Evolutionary conservation across 2,888 invertebrate species (phyloP).

Genomic region (Mystacides longicornis): DNA sequence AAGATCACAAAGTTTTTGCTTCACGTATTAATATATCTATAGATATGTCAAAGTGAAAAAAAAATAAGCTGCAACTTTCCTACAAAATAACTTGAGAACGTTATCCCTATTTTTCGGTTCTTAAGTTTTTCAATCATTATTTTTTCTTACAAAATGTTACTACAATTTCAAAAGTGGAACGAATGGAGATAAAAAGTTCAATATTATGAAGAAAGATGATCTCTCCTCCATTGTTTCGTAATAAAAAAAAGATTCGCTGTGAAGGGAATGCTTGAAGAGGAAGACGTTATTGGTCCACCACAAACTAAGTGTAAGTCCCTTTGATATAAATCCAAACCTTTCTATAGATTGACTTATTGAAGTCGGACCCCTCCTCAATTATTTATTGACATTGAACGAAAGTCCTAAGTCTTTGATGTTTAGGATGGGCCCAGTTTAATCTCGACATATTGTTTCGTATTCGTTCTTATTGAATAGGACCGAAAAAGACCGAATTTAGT

Average conservation of each 20-base stretch:
- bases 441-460: neutral
- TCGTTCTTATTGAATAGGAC: neutral
- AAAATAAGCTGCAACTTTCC: too few species aligned
- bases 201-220: neutral
- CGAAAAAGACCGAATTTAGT: neutral
- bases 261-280: too few species aligned
- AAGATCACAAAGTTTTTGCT: too few species aligned
- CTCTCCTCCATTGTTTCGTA: neutral
- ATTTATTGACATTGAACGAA: constrained; percentile 1
- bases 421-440: neutral
- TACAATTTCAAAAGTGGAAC: too few species aligned
- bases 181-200: too few species aligned
- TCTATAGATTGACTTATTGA: constrained; percentile 1
- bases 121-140: too few species aligned
- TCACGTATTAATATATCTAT: too few species aligned
- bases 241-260: neutral
- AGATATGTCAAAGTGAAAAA: too few species aligned
- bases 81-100: too few species aligned
- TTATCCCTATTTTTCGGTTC: too few species aligned
- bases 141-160: too few species aligned
- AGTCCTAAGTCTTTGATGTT: neutral
- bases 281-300: neutral
- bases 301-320: neutral
- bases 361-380: neutral
- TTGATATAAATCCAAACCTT: constrained; percentile 2